Evolutionary conservation across 2,888 invertebrate genomes (phyloP), one percentile per base, ranked within the genome.

Genomic region (Scaptomyza cyrtandrae): DNA sequence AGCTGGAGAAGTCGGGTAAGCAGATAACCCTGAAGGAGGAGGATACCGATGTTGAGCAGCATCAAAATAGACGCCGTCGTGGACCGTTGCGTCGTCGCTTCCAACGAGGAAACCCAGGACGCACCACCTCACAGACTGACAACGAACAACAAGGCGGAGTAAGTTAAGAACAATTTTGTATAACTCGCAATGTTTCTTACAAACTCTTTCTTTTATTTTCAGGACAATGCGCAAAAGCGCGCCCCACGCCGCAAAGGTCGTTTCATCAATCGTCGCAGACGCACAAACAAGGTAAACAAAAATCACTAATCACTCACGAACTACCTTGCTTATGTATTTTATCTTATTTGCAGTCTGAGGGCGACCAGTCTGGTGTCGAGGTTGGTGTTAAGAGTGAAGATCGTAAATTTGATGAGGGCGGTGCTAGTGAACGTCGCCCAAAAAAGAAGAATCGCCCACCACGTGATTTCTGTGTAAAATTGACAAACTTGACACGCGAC

Each of bases 401-500:
- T 61, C 90, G 90, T 65, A 90, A 91, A 71, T 67, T 80, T 41
- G 86, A 75, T 45, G 82, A 74, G 57, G 74, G 66, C 53, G 80
- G 71, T 58, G 70, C 76, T 57, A 81, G 75, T 54, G 86, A 87
- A 62, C 90, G 85, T 61, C 85, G 71, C 64, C 80, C 66, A n/a
- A 85, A 74, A 61, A 76, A 70, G 57, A 89, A 86, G 66, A 88
- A 89, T 69, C 89, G 90, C 44, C 84, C 82, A 31, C 75, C 80
- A 7, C 84, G 88, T 60, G 91, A 91, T 72, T 92, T 91, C 66
- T 91, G 91, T 62, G 88, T 92, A 43, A 92, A 94, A 93, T 94
- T 96, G 58, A 95, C 95, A 13, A 96, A 96, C 89, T 95, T 96
- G 86, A 94, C 95, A 59, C 94, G 94, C 16, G 94, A 93, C 69